phyloP scores from a whole-genome alignment of 1,140 invertebrate genomes.

The Semibalanus balanoides region DNA sequence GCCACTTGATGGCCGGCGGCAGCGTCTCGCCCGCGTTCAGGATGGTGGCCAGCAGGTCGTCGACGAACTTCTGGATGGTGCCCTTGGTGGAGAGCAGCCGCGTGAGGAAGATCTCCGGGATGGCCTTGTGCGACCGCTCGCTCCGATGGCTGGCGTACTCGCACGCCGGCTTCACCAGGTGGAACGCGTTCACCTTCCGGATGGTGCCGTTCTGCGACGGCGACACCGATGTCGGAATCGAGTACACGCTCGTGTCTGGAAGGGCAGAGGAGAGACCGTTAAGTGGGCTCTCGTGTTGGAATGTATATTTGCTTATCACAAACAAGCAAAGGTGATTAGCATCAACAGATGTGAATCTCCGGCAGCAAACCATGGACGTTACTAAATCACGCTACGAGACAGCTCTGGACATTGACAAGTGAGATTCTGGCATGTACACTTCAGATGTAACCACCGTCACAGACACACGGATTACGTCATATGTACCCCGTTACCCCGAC shows the following conservation, averaged over 20 bases:
- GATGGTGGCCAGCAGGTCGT: constrained; percentile 83
- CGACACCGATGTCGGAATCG: background rate
- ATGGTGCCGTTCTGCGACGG: background rate
- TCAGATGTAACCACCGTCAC: too few species aligned
- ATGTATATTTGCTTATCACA: too few species aligned
- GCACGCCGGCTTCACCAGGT: constrained; percentile 60
- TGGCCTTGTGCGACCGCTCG: constrained; percentile 58
- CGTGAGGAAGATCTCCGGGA: constrained; percentile 90
- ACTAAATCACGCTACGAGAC: too few species aligned
- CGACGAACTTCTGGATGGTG: constrained; percentile 90
- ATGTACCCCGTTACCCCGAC: background rate
- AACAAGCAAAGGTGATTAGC: too few species aligned
- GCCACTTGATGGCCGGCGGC: constrained; percentile 84
- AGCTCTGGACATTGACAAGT: too few species aligned
- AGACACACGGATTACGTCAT: too few species aligned
- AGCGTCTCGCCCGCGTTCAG: constrained; percentile 75
- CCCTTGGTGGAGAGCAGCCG: constrained; percentile 84
- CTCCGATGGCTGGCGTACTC: constrained; percentile 18
- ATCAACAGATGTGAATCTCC: too few species aligned
- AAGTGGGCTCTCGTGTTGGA: too few species aligned
- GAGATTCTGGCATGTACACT: too few species aligned
- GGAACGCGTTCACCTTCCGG: constrained; percentile 44
- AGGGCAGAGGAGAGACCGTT: background rate
- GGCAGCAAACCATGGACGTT: too few species aligned
- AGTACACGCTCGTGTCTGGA: background rate